These are phyloP conservation scores for Gnathonemus echidnorhynchus DNA, from an alignment of 2,113 vertebrate species.

Conservation along the genomic window DNA sequence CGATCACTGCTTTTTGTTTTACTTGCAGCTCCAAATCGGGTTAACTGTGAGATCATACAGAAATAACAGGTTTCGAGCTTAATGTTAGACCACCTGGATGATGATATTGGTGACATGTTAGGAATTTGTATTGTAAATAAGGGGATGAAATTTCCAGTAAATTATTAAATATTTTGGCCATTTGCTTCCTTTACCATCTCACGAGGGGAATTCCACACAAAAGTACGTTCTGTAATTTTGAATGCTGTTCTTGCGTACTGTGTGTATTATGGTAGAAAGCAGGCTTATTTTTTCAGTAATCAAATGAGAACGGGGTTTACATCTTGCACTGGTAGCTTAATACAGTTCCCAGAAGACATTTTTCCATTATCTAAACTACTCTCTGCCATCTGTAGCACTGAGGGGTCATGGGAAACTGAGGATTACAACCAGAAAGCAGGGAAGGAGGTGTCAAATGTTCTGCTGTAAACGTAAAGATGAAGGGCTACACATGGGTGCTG, in stretches of 20 bases:
- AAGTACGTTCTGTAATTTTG: not conserved
- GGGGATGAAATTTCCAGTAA: not conserved
- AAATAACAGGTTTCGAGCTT: not conserved
- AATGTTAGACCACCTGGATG: not conserved
- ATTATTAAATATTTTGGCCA: not conserved
- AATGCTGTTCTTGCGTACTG: not conserved
- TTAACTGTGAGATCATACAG: not conserved
- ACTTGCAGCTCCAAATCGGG: not conserved
- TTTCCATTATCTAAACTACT: not conserved
- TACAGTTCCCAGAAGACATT: not conserved
- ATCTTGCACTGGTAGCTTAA: not conserved
- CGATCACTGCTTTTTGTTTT: not conserved
- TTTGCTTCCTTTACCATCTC: not conserved
- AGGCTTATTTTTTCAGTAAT: not conserved
- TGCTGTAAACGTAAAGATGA: not conserved
- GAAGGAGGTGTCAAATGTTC: not conserved
- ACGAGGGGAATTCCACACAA: not conserved
- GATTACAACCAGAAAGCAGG: not conserved
- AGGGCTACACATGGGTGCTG: not conserved
- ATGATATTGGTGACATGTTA: not conserved
- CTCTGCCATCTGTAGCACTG: not conserved
- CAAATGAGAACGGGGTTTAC: not conserved
- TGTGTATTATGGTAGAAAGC: not conserved
- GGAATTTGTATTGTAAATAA: not conserved
- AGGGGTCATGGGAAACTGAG: not conserved